Evolutionary conservation across 2,888 invertebrate genomes (phyloP).

Genomic region (Thecophora atra): DNA sequence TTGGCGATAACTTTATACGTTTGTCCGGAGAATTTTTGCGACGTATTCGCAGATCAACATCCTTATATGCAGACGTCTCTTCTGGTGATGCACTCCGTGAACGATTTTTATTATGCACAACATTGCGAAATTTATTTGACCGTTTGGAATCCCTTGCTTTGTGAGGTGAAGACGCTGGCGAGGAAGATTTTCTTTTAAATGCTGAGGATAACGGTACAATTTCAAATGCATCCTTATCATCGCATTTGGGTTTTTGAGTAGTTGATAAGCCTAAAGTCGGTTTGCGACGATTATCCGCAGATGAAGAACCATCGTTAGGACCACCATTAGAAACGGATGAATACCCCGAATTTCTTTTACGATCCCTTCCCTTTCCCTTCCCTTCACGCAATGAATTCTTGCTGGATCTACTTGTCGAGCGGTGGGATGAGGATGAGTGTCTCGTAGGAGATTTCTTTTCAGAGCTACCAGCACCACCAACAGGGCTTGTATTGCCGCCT

Average conservation of each 20-base stretch:
- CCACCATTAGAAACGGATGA: conserved; percentile 39
- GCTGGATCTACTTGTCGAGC: conserved; percentile 45
- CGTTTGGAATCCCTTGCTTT: conserved; percentile 53
- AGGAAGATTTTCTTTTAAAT: conserved; percentile 57
- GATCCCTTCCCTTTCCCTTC: conserved; percentile 49
- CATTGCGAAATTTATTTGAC: conserved; percentile 45
- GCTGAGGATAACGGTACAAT: conserved; percentile 47
- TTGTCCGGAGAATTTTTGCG: conserved; percentile 50
- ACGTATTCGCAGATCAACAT: conserved; percentile 33
- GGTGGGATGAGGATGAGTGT: conserved; percentile 41
- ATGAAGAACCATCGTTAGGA: conserved; percentile 43
- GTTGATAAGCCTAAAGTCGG: conserved; percentile 26
- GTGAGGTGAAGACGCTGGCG: conserved; percentile 55
- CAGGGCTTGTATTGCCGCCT: conserved; percentile 41
- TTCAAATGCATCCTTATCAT: conserved; percentile 50
- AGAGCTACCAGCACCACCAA: conserved; percentile 43
- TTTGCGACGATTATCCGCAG: conserved; percentile 51
- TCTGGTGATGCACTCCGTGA: conserved; percentile 59
- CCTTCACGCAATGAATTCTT: conserved; percentile 50
- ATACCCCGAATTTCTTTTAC: conserved; percentile 49
- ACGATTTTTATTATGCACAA: conserved; percentile 45
- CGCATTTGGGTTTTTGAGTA: conserved; percentile 43
- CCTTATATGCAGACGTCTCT: conserved; percentile 35
- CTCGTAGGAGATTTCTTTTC: conserved; percentile 58
- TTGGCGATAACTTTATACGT: conserved; percentile 25